Evolutionary conservation across 2,113 vertebrate genomes (phyloP), one percentile per base, ranked within the genome.

Genomic region (Caranx melampygus): DNA sequence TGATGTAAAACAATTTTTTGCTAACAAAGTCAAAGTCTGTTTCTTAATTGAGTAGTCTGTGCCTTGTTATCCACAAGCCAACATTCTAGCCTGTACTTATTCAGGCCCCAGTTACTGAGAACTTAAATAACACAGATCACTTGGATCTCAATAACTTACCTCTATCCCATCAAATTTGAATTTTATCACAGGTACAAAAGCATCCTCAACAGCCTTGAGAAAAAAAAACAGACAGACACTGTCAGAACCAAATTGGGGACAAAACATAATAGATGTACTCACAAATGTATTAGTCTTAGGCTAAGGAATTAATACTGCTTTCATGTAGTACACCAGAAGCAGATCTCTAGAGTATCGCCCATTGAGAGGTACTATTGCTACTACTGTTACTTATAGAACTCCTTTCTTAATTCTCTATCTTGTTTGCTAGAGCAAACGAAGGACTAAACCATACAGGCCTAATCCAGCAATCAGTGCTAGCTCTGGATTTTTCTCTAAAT

Each of bases 91-190:
- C 18, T 2, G 65, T 3, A 35, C 4, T 13, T 35, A 10, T 18
- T 69, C 67, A 69, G 34, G 7, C 40, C 21, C 14, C 31, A 16
- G 57, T 7, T 16, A 26, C 14, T 26, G n/a, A 42, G 44, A 52
- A 21, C 33, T 8, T 35, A 33, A 15, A 40, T 16, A 57, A 40
- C 11, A 37, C 10, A 34, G 6, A 70, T 12, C 33, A 62, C 40
- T 20, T 9, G 14, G 2, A 34, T 37, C n/a, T 71, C 10, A 54
- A 35, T 5, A 18, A 75, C 91, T 95, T 95, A 99, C 98, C 96
- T 99, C 98, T 89, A 98, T 98, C 70, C 96, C 96, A 83, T 97
- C 96, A 95, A 98, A 98, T 90, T 98, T 96, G 94, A 99, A 98
- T 89, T 99, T 99, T 84, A 99, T 95, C 91, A 99, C 97, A 3